Conservation (phyloP, 2,888 invertebrate species). For the Tiliacea aurago region DNA sequence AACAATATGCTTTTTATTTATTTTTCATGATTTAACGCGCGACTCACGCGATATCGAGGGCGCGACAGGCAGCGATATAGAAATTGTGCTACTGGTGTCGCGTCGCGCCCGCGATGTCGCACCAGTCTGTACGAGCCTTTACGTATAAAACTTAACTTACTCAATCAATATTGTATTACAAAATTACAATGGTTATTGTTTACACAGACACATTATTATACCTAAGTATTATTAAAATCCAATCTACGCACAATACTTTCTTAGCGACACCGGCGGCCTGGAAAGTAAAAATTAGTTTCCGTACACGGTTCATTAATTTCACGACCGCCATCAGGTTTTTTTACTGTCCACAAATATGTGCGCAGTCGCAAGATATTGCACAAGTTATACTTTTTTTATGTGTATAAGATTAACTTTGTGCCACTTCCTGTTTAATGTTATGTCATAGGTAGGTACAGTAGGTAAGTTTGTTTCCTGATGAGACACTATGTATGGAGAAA, state of each 20-base stretch:
- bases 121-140: too few relatives aligned
- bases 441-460: slow-evolving; percentile 52
- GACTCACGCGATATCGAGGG: too few relatives aligned
- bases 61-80: too few relatives aligned
- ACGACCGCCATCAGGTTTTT: slow-evolving; percentile 64
- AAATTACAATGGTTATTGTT: slow-evolving; percentile 21
- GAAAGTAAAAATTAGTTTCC: slow-evolving; percentile 73
- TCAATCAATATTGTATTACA: slow-evolving; percentile 9
- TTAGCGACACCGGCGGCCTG: slow-evolving; percentile 51
- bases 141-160: not conserved
- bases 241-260: slow-evolving; percentile 62
- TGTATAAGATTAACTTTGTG: slow-evolving; percentile 62
- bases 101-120: too few relatives aligned
- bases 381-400: slow-evolving; percentile 66
- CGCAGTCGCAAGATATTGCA: slow-evolving; percentile 64
- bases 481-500: slow-evolving; percentile 37
- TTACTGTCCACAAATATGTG: slow-evolving; percentile 60
- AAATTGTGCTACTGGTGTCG: too few relatives aligned
- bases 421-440: slow-evolving; percentile 67
- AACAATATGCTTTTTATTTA: too few relatives aligned
- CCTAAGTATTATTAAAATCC: slow-evolving; percentile 44
- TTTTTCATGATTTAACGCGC: not conserved
- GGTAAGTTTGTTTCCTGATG: slow-evolving; percentile 59
- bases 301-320: slow-evolving; percentile 77
- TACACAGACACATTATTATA: slow-evolving; percentile 10